A percentile compares a stretch with the other conserved stretches of the same genome.
These are phyloP conservation scores for Tortrix viridana DNA, from an alignment of 2,888 invertebrate species.

Conservation along the genomic window DNA sequence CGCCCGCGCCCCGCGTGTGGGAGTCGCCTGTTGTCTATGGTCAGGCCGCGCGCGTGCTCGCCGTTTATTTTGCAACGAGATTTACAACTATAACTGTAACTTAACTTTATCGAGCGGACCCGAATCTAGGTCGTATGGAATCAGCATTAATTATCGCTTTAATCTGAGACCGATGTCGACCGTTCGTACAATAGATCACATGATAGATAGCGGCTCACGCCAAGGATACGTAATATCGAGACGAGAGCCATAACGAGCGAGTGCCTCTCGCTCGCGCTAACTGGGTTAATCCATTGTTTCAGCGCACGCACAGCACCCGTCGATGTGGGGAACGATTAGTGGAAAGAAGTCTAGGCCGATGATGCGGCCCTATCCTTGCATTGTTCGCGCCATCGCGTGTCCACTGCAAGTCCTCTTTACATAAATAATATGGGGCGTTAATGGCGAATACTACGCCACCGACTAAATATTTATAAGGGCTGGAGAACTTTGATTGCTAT, in stretches of 20 bases:
- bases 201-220: constrained; percentile 78
- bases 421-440: constrained; percentile 78
- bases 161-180: constrained; percentile 81
- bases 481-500: constrained; percentile 44
- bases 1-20: constrained; percentile 56
- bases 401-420: constrained; percentile 79
- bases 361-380: constrained; percentile 76
- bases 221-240: constrained; percentile 73
- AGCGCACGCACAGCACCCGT: constrained; percentile 61
- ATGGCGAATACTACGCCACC: constrained; percentile 57
- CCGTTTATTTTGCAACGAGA: constrained; percentile 82
- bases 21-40: constrained; percentile 77
- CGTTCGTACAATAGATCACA: constrained; percentile 82
- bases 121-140: constrained; percentile 83
- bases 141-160: constrained; percentile 84
- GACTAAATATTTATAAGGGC: constrained; percentile 65
- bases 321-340: constrained; percentile 76
- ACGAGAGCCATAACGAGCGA: constrained; percentile 60
- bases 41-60: constrained; percentile 75
- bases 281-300: constrained; percentile 80
- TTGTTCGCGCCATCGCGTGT: constrained; percentile 80
- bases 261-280: constrained; percentile 55
- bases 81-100: constrained; percentile 83
- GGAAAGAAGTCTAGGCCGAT: constrained; percentile 80
- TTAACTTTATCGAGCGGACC: constrained; percentile 81